phyloP scores from a whole-genome alignment of 2,113 vertebrate species.

The Alethe diademata region DNA sequence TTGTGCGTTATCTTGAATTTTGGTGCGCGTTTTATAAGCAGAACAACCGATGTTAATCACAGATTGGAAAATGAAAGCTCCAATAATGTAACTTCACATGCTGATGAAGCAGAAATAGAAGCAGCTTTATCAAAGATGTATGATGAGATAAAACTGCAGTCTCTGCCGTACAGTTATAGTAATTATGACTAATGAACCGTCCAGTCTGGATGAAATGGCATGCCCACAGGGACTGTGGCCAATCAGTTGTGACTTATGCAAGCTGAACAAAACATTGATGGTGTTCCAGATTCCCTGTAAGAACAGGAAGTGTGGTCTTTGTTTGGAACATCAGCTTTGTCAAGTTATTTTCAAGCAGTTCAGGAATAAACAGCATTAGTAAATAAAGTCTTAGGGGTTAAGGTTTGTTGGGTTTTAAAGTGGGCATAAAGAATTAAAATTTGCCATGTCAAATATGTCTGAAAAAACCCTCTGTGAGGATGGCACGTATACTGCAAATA shows the following conservation, averaged over 20 bases:
- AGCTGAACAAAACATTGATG: slow-evolving; percentile 79
- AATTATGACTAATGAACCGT: slow-evolving; percentile 95
- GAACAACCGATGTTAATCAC: slow-evolving; percentile 74
- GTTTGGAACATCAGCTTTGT: slow-evolving; percentile 47
- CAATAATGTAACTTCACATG: slow-evolving; percentile 79
- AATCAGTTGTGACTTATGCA: slow-evolving; percentile 84
- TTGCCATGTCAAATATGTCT: neutral
- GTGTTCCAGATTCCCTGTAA: slow-evolving; percentile 59
- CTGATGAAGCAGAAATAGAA: slow-evolving; percentile 82
- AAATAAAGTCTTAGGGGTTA: neutral
- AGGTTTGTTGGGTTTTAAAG: neutral
- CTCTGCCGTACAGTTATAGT: slow-evolving; percentile 84
- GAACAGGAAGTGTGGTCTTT: slow-evolving; percentile 60
- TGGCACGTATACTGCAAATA: neutral
- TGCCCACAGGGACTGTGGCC: slow-evolving; percentile 83
- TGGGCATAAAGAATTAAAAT: neutral
- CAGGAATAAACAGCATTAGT: neutral
- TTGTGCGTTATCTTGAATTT: neutral
- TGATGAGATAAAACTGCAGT: slow-evolving; percentile 82
- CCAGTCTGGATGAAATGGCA: slow-evolving; percentile 90
- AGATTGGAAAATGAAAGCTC: slow-evolving; percentile 76
- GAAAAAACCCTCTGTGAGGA: neutral
- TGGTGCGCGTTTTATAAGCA: slow-evolving; percentile 59
- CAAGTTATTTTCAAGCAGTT: slow-evolving; percentile 19
- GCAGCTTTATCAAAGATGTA: slow-evolving; percentile 81